These are phyloP conservation scores for Teleiodes luculella DNA, from an alignment of 2,888 invertebrate species.

Conservation along the genomic window DNA sequence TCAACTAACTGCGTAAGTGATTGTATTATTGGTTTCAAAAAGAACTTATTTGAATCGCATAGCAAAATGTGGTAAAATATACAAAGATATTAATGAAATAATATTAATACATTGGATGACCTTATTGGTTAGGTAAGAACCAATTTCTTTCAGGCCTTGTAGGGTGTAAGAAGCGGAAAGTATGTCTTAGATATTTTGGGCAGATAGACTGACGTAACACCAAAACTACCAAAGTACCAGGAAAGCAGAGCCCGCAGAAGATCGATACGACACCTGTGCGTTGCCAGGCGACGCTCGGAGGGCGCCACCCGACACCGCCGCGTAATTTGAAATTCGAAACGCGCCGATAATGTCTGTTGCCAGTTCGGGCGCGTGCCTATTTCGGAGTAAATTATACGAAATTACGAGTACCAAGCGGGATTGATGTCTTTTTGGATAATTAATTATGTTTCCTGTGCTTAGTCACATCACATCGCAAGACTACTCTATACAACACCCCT, in stretches of 20 bases:
- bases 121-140: too few species aligned
- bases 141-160: too few species aligned
- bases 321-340: constrained; percentile 77
- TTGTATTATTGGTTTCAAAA: too few species aligned
- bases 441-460: constrained; percentile 27
- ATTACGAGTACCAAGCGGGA: constrained; percentile 53
- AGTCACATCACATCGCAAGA: too few species aligned
- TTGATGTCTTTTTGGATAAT: constrained; percentile 45
- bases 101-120: too few species aligned
- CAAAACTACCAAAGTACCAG: constrained; percentile 31
- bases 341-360: constrained; percentile 70
- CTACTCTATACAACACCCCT: too few species aligned
- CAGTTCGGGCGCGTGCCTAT: constrained; percentile 51
- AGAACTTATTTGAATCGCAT: too few species aligned
- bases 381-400: constrained; percentile 59
- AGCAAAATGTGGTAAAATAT: too few species aligned
- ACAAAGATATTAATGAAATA: too few species aligned
- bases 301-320: constrained; percentile 72
- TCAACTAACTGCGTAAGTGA: too few species aligned
- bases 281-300: constrained; percentile 65
- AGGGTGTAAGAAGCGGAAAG: too few species aligned
- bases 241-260: constrained; percentile 41
- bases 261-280: constrained; percentile 75
- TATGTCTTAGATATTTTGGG: too few species aligned
- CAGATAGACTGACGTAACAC: neutral